phyloP scores from a whole-genome alignment of 2,888 invertebrate genomes.

The Melangyna quadrimaculata region DNA sequence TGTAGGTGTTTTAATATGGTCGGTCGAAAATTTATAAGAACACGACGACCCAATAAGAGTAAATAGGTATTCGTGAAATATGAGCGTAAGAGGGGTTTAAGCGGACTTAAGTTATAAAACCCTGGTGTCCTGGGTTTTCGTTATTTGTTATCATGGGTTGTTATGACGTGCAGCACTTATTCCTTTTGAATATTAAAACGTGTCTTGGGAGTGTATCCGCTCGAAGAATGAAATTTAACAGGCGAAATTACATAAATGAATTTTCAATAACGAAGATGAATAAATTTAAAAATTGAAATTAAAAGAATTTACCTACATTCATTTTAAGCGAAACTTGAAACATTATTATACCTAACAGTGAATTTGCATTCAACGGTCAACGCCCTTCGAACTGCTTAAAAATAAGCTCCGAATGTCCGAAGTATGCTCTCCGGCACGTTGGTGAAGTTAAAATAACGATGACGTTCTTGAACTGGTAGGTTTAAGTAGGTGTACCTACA shows the following conservation, averaged over 20 bases:
- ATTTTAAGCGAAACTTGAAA: too few species aligned
- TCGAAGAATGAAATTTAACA: conserved; percentile 30
- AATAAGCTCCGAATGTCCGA: too few species aligned
- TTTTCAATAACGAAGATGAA: too few species aligned
- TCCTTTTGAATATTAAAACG: conserved; percentile 26
- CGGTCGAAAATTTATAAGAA: not conserved
- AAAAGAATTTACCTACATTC: too few species aligned
- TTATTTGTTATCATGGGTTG: conserved; percentile 44
- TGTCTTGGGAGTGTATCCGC: not conserved
- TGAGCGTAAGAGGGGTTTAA: conserved; percentile 51
- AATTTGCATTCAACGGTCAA: too few species aligned
- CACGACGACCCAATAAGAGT: not conserved
- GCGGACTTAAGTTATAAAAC: conserved; percentile 29
- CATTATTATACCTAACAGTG: too few species aligned
- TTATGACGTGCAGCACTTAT: conserved; percentile 28
- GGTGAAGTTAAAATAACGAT: too few species aligned
- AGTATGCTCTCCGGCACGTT: too few species aligned
- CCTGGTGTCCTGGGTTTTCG: conserved; percentile 61
- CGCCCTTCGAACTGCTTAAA: too few species aligned
- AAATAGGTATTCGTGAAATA: conserved; percentile 45
- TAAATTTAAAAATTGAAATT: too few species aligned
- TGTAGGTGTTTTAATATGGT: not conserved
- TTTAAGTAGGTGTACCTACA: too few species aligned
- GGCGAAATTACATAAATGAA: conserved; percentile 45
- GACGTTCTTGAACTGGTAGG: too few species aligned